Base-by-base conservation (phyloP, 2,797 vertebrate genomes). In the Aselliscus stoliczkanus region DNA sequence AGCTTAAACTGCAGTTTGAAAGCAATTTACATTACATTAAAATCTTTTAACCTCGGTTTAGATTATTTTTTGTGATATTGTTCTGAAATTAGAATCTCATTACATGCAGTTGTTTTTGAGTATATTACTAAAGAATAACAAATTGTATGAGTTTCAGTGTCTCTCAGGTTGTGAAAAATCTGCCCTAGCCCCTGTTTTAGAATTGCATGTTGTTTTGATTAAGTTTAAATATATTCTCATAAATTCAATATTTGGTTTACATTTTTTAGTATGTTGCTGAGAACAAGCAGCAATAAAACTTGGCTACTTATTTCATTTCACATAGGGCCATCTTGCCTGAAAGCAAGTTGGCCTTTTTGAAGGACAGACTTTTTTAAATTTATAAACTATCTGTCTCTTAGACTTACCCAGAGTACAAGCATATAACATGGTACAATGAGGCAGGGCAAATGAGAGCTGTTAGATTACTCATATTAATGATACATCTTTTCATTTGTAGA, bases 341-440 rank as follows among this genome's bases (percentile, higher is more conserved):
- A 98, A 98, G 97, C 98, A 98, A 98, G 98, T 99, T 99, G 98
- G 98, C 99, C 98, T 98, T 98, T 97, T 97, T 98, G 98, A 98
- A 98, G 97, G 98, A 96, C 97, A 97, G 77, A 91, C 96, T 97
- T 97, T 96, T 50, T 96, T 97, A 89, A 98, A 94, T 98, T 98
- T 98, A 97, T 97, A 98, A 97, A 93, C 72, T 92, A 92, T 98
- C 96, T 90, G 93, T 98, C 96, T 90, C 92, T 97, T 97, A 98
- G 97, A 98, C 98, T 98, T 98, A 97, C 93, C 94, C 97, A 98
- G 97, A 98, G 98, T 98, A 98, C 98, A 97, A 98, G 98, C 98
- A 98, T 98, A 98, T 97, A 98, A 98, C 97, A 97, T 97, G 97
- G 98, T 97, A 93, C 97, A 98, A 98, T 97, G 95, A 97, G 87